These are phyloP conservation scores for Leptopilina syphax DNA, from an alignment of 2,888 invertebrate genomes.

Conservation along the genomic window DNA sequence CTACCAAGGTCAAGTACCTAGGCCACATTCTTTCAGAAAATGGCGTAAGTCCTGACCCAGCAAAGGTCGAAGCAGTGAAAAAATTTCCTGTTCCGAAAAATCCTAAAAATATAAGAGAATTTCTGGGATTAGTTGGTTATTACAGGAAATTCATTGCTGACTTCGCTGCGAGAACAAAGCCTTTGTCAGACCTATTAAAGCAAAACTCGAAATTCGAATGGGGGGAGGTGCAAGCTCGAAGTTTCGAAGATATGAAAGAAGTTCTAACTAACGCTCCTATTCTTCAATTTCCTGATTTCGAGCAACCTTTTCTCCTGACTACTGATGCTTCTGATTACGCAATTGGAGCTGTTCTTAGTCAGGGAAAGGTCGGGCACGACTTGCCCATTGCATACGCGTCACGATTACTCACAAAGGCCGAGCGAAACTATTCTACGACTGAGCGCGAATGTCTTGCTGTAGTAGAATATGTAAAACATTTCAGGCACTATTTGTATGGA, in stretches of 20 bases:
- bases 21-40: conserved; percentile 18
- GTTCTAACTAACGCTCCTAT: conserved; percentile 39
- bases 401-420: conserved; percentile 27
- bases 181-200: conserved; percentile 58
- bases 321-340: conserved; percentile 9
- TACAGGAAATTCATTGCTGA: background rate
- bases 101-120: conserved; percentile 25
- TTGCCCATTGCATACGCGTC: conserved; percentile 42
- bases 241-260: conserved; percentile 25
- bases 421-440: conserved; percentile 42
- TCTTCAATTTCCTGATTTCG: conserved; percentile 43
- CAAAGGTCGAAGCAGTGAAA: conserved; percentile 1
- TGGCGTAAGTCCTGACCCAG: conserved; percentile 18
- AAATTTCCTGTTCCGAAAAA: conserved; percentile 23
- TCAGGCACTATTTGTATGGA: background rate
- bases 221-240: too few species aligned
- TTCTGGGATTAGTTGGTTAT: background rate
- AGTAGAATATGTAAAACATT: background rate
- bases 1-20: background rate
- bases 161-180: conserved; percentile 55
- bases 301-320: conserved; percentile 34
- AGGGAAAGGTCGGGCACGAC: conserved; percentile 33
- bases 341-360: conserved; percentile 18
- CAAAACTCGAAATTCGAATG: too few species aligned
- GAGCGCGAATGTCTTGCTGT: conserved; percentile 43